Conservation (phyloP, 2,888 invertebrate species). For the Formica aserva region DNA sequence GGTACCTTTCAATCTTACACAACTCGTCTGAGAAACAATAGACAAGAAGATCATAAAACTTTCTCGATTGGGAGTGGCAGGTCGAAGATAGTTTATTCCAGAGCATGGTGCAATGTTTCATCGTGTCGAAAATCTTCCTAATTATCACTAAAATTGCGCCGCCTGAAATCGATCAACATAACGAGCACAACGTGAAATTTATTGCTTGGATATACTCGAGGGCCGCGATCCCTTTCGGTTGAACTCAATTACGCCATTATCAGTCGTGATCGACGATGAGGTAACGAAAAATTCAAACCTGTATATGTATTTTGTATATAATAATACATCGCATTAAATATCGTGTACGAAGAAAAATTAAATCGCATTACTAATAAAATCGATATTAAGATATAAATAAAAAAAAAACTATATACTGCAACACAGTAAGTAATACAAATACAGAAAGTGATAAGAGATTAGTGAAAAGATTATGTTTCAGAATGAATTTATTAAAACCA, state of each 20-base stretch:
- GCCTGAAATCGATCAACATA: conserved; percentile 15
- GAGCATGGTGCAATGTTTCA: conserved; percentile 55
- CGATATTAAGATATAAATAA: background rate
- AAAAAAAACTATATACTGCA: background rate
- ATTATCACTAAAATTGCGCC: conserved; percentile 66
- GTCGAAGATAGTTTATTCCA: conserved; percentile 43
- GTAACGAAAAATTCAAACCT: conserved; percentile 59
- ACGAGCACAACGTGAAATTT: conserved; percentile 58
- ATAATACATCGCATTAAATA: background rate
- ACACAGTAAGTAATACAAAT: background rate
- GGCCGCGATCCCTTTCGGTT: conserved; percentile 27
- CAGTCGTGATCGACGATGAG: conserved; percentile 69
- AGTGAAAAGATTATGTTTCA: background rate
- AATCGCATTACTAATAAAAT: background rate
- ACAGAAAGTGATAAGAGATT: background rate
- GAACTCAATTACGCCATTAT: conserved; percentile 50
- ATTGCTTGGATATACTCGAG: conserved; percentile 59
- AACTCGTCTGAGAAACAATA: conserved; percentile 65
- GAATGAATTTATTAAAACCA: background rate
- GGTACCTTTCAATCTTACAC: conserved; percentile 61
- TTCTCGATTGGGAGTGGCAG: conserved; percentile 52
- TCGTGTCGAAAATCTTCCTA: conserved; percentile 61
- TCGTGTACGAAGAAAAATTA: background rate
- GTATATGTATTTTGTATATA: background rate
- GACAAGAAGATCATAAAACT: conserved; percentile 55